phyloP scores from a whole-genome alignment of 2,888 invertebrate species.

The Drosophila limbata region DNA sequence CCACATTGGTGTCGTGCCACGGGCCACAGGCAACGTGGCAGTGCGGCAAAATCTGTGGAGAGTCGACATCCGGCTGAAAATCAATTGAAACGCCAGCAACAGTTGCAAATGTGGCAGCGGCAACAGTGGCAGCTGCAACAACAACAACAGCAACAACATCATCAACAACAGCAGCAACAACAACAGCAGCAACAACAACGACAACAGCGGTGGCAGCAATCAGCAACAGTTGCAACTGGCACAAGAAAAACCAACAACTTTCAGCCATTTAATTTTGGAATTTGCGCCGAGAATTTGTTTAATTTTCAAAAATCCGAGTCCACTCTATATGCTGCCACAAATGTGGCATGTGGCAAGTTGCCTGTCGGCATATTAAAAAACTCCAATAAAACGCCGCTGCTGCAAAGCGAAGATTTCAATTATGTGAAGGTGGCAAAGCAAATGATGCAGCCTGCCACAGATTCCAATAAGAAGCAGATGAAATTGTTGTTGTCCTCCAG shows the following conservation, averaged over 20 bases:
- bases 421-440: conserved; percentile 38
- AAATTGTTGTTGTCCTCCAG: not conserved
- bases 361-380: conserved; percentile 3
- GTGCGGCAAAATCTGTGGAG: not conserved
- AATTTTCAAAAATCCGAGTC: not conserved
- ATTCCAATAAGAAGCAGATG: not conserved
- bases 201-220: conserved; percentile 14
- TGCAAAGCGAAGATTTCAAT: conserved; percentile 7
- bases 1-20: conserved; percentile 16
- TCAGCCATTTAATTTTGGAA: conserved; percentile 60
- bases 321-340: not conserved
- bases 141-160: not conserved
- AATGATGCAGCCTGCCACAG: conserved; percentile 7
- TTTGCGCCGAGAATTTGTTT: conserved; percentile 38
- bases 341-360: not conserved
- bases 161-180: not conserved
- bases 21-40: not conserved
- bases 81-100: conserved; percentile 7
- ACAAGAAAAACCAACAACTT: not conserved
- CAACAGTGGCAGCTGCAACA: not conserved
- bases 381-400: not conserved
- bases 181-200: not conserved
- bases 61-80: conserved; percentile 5
- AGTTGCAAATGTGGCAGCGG: not conserved
- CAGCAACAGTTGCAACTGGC: conserved; percentile 4